These are phyloP conservation scores for Myotis planiceps DNA, from an alignment of 2,797 vertebrate species.

Conservation along the genomic window DNA sequence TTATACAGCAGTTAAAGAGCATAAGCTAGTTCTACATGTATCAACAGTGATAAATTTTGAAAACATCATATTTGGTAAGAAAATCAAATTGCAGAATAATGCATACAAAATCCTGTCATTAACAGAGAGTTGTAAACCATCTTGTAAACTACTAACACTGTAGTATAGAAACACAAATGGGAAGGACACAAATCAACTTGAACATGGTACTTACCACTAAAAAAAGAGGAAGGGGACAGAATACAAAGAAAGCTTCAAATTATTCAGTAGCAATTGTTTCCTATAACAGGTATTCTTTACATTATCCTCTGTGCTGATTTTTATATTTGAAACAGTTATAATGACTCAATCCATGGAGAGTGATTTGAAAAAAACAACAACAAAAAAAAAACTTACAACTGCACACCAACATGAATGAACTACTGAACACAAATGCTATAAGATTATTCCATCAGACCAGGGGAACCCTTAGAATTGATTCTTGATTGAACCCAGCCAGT, in stretches of 20 bases:
- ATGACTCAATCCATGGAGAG: not conserved
- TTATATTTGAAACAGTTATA: not conserved
- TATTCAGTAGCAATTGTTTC: not conserved
- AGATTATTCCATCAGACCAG: not conserved
- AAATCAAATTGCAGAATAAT: conserved; percentile 22
- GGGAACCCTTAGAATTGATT: not conserved
- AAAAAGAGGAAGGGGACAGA: not conserved
- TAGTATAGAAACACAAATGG: not conserved
- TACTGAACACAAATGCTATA: not conserved
- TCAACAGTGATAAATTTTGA: not conserved
- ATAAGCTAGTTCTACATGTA: not conserved
- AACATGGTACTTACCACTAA: not conserved
- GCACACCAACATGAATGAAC: not conserved
- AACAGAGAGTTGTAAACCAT: not conserved
- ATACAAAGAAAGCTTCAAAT: not conserved
- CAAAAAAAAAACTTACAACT: not conserved
- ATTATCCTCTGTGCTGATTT: not conserved
- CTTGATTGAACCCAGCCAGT: not conserved
- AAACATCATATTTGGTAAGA: not conserved
- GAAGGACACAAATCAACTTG: not conserved
- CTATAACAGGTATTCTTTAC: not conserved
- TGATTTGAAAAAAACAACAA: not conserved
- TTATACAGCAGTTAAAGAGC: not conserved
- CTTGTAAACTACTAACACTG: not conserved
- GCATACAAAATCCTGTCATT: not conserved